Conservation (phyloP, 2,888 invertebrate genomes). For the Phorcus lineatus region DNA sequence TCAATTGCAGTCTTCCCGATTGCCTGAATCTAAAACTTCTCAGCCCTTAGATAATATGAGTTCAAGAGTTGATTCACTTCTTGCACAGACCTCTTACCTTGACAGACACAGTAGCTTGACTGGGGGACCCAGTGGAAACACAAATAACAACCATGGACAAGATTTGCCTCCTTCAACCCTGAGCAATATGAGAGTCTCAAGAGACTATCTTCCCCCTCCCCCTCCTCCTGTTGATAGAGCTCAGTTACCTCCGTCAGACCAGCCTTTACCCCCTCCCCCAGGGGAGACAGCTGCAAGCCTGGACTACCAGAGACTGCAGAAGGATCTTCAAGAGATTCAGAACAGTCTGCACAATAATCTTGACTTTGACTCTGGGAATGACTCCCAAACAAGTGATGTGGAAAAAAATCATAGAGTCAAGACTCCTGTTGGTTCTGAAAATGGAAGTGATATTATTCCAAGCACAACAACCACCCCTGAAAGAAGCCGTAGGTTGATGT, state of each 20-base stretch:
- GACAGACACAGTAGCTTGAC: not conserved
- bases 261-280: not conserved
- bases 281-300: slow-evolving; percentile 29
- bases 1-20: no score
- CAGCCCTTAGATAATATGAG: not conserved
- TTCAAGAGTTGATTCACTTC: not conserved
- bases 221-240: not conserved
- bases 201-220: not conserved
- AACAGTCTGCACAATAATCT: slow-evolving; percentile 48
- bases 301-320: slow-evolving; percentile 60
- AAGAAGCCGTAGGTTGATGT: slow-evolving; percentile 46
- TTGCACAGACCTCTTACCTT: not conserved
- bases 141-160: no score
- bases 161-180: not conserved
- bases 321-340: slow-evolving; percentile 71
- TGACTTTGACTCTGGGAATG: slow-evolving; percentile 48
- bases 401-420: not conserved
- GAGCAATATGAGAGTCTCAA: not conserved
- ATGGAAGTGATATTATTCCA: slow-evolving; percentile 43
- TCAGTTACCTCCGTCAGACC: slow-evolving; percentile 12
- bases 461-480: slow-evolving; percentile 47
- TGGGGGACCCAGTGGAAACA: no score
- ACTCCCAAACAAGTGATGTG: not conserved
- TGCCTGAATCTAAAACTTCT: no score
- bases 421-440: slow-evolving; percentile 22